phyloP scores from a whole-genome alignment of 2,888 invertebrate genomes.

The Lepidocyrtoides sp. region DNA sequence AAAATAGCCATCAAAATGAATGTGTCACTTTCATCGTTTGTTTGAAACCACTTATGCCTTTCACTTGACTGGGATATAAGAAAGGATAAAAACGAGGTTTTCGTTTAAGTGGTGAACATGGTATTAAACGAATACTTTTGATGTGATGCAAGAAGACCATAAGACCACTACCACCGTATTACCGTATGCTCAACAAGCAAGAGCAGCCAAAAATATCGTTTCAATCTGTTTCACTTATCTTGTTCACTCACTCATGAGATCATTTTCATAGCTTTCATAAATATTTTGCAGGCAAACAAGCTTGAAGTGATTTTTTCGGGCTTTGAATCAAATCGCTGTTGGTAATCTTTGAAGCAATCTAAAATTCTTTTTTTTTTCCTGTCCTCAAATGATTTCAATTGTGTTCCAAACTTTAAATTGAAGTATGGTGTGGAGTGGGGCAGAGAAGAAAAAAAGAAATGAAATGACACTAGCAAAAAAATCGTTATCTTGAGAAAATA shows the following conservation, averaged over 20 bases:
- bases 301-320: neutral
- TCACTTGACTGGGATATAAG: conserved; percentile 66
- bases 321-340: neutral
- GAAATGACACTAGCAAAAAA: neutral
- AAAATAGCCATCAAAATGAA: conserved; percentile 34
- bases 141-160: conserved; percentile 8
- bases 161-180: no score
- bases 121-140: neutral
- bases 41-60: conserved; percentile 67
- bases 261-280: conserved; percentile 31
- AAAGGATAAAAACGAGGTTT: conserved; percentile 2
- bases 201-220: neutral
- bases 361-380: neutral
- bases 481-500: conserved; percentile 39
- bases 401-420: neutral
- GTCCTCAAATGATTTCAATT: neutral
- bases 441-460: neutral
- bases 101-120: conserved; percentile 34
- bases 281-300: conserved; percentile 12
- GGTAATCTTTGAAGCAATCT: conserved; percentile 18
- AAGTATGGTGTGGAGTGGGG: conserved; percentile 11
- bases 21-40: conserved; percentile 65
- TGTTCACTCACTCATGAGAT: neutral
- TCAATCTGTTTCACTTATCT: neutral
- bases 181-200: neutral